These are phyloP conservation scores for Drosophila yakuba DNA, from an alignment of 1,140 invertebrate species.

Conservation along the genomic window DNA sequence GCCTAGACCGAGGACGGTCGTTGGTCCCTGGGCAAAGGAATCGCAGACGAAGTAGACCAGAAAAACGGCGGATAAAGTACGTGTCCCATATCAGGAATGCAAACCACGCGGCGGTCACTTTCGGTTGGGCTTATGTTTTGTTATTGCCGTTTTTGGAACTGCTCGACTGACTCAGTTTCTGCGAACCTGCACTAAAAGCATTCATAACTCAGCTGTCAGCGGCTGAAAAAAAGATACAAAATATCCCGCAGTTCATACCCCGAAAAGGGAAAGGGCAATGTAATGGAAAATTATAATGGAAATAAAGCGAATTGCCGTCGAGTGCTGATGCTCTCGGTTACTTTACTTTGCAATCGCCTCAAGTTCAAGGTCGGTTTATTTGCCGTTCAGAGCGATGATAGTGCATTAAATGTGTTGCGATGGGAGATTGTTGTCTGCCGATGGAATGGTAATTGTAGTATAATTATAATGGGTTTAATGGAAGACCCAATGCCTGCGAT, in stretches of 20 bases:
- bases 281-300: constrained; percentile 58
- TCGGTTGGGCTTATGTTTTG: constrained; percentile 10
- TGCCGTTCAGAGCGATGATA: constrained; percentile 48
- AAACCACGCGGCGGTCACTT: constrained; percentile 36
- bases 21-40: constrained; percentile 53
- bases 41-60: constrained; percentile 9
- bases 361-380: constrained; percentile 62
- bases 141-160: constrained; percentile 26
- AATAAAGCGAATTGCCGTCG: constrained; percentile 41
- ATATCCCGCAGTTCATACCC: not conserved
- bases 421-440: constrained; percentile 21
- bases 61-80: constrained; percentile 16
- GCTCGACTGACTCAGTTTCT: constrained; percentile 55
- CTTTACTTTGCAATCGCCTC: constrained; percentile 47
- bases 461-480: constrained; percentile 30
- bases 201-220: constrained; percentile 53
- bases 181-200: constrained; percentile 49
- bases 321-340: constrained; percentile 17
- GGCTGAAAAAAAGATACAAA: constrained; percentile 2
- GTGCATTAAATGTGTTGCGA: constrained; percentile 40
- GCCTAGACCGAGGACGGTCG: constrained; percentile 69
- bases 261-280: constrained; percentile 61
- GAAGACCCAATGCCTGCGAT: constrained; percentile 2
- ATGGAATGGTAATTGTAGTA: constrained; percentile 33
- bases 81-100: constrained; percentile 36